Base-by-base conservation (phyloP, 2,797 vertebrate genomes). In the Buceros bicornis region DNA sequence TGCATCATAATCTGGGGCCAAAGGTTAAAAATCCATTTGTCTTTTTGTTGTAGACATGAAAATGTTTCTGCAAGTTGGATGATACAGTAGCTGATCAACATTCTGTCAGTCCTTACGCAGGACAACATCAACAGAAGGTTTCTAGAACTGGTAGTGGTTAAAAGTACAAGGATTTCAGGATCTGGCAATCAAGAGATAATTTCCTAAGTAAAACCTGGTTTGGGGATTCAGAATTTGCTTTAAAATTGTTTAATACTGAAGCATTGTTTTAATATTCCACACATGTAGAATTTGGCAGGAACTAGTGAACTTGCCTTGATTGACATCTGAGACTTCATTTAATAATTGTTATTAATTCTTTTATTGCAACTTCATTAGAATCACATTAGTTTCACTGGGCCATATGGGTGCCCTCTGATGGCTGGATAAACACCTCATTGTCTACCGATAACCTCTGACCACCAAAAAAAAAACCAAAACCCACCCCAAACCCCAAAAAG, bases 281-380 rank as follows among this genome's bases (percentile, higher is more conserved):
- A 97, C 67, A 91, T 96, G 97, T 86, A 78, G n/a, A 76, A 86
- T 83, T 92, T 97, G 96, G 96, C 95, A 96, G 87, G 79, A 97
- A 90, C 64, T 24, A 95, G 92, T 92, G 91, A 95, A 93, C 37
- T 40, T 93, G 93, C 94, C 94, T 96, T 92, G 60, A 92, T 97
- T 97, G 94, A 97, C 94, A 96, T 96, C 92, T 97, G 95, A 96
- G 96, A 93, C 93, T 95, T 97, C 79, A 95, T 97, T 97, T 96
- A 97, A 96, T 97, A 95, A 96, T 95, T 95, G 82, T 90, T 95
- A 95, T 96, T 97, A 95, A 96, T 97, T 97, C 80, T 93, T 93
- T 80, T 89, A 54, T 95, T 54, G 21, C 72, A 94, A 64, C 81
- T 94, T 96, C 81, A 57, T 96, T 81, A 93, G 78, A 86, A 60